Evolutionary conservation across 2,888 invertebrate species (phyloP).

Genomic region (Nomada ferruginata): DNA sequence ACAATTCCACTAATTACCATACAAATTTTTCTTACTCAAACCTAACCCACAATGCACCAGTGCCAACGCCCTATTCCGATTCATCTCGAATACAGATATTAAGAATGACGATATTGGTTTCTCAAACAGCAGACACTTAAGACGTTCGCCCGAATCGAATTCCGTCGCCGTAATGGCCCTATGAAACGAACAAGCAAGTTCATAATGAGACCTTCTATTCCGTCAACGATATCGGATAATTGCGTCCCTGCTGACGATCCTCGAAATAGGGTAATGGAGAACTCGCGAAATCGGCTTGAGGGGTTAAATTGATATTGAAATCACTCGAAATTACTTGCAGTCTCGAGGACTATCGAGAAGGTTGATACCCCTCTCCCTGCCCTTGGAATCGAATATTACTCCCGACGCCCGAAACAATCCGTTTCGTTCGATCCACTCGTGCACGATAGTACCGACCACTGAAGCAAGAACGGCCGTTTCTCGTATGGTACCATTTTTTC

Average conservation of each 20-base stretch:
- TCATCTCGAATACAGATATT: background rate
- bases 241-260: conserved; percentile 64
- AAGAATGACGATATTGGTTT: conserved; percentile 7
- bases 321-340: conserved; percentile 72
- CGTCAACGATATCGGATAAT: conserved; percentile 72
- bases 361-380: conserved; percentile 34
- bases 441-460: conserved; percentile 65
- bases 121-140: conserved; percentile 16
- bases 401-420: conserved; percentile 44
- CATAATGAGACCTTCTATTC: conserved; percentile 65
- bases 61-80: background rate
- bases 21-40: too few species aligned
- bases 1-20: too few species aligned
- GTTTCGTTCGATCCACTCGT: conserved; percentile 28
- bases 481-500: too few species aligned
- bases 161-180: conserved; percentile 20
- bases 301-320: conserved; percentile 75
- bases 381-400: conserved; percentile 65
- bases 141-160: conserved; percentile 20
- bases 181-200: conserved; percentile 48
- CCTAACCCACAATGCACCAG: background rate
- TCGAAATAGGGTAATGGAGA: conserved; percentile 73
- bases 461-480: background rate
- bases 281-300: conserved; percentile 73
- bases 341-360: conserved; percentile 49